Conservation (phyloP, 2,797 vertebrate species). For the Onychomys arenicola region DNA sequence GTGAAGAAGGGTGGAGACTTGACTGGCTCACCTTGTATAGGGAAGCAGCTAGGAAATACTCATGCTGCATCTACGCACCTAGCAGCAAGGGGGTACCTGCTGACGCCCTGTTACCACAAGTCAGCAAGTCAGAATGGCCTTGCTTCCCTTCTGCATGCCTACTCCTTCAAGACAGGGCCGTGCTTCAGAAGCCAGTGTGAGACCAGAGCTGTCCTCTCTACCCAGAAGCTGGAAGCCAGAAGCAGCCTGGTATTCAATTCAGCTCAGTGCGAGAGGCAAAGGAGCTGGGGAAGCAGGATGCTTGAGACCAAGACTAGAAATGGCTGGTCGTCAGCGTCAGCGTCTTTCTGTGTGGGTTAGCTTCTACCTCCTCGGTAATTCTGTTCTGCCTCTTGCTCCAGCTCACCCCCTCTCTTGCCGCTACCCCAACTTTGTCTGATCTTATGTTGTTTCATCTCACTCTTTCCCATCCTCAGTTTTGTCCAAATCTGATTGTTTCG, state of each 20-base stretch:
- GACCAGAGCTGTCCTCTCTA: background rate
- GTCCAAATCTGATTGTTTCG: background rate
- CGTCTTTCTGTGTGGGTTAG: background rate
- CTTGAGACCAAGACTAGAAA: background rate
- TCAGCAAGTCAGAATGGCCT: background rate
- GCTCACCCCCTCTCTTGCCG: no score
- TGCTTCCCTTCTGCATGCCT: background rate
- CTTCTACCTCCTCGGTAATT: no score
- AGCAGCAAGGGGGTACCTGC: background rate
- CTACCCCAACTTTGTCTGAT: background rate
- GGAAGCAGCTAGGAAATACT: background rate
- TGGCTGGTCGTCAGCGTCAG: background rate
- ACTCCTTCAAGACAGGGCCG: background rate
- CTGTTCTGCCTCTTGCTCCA: fast-evolving
- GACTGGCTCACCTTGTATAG: background rate
- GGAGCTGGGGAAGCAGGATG: background rate
- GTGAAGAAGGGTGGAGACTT: background rate
- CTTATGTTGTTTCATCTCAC: background rate
- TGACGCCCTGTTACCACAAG: background rate
- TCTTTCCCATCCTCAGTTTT: constrained; percentile 9
- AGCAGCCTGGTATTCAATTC: background rate
- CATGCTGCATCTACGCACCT: background rate
- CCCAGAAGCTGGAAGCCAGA: background rate
- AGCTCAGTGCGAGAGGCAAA: background rate
- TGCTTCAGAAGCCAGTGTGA: background rate